A percentile compares a stretch with the other conserved stretches of the same genome.
Conservation (phyloP, 2,797 vertebrate genomes). For the Pyrrhura leucotis region DNA sequence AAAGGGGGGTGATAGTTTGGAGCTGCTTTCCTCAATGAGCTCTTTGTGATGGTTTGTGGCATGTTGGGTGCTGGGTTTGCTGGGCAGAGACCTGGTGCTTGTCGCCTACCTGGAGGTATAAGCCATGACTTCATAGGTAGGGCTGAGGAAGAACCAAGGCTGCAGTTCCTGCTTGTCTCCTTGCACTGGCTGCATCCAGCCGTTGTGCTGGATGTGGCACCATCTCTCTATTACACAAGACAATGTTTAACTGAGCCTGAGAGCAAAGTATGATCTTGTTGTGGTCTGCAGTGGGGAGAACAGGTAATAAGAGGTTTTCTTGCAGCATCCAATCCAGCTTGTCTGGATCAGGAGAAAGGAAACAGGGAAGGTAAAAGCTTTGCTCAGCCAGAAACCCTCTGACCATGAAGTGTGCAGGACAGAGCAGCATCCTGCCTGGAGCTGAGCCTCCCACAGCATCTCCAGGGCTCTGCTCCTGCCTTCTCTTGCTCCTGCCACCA, state of each 20-base stretch:
- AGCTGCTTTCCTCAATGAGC: neutral
- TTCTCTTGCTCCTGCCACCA: neutral
- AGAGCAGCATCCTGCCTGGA: neutral
- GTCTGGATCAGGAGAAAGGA: neutral
- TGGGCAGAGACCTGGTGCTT: neutral
- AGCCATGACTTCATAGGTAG: neutral
- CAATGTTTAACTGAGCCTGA: neutral
- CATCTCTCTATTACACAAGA: rapidly evolving
- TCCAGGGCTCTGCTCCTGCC: neutral
- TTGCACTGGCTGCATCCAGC: rapidly evolving
- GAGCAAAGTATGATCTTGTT: neutral
- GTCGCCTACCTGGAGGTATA: rapidly evolving
- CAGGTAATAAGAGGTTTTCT: neutral
- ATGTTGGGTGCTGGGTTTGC: neutral
- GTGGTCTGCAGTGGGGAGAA: rapidly evolving
- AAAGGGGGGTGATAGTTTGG: rapidly evolving
- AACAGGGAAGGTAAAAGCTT: rapidly evolving
- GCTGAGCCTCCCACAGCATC: neutral
- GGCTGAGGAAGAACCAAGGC: neutral
- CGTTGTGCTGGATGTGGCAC: rapidly evolving
- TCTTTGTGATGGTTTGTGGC: neutral
- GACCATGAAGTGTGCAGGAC: rapidly evolving
- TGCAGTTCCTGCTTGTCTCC: neutral
- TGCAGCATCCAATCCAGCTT: neutral
- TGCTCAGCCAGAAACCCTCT: rapidly evolving